phyloP scores from a whole-genome alignment of 2,888 invertebrate species.

The Cerastis leucographa region DNA sequence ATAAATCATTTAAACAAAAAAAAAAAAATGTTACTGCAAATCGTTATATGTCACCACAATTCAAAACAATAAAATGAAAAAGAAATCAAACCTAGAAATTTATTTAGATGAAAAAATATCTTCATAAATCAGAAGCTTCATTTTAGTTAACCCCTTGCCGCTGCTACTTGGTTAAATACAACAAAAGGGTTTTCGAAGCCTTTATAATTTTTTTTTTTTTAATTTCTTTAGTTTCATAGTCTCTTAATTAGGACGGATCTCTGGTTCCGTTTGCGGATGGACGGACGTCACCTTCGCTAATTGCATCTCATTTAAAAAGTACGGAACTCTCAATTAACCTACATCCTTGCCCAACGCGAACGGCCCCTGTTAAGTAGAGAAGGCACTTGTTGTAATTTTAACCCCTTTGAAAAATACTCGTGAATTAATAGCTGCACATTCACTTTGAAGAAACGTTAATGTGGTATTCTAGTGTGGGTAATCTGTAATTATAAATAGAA shows the following conservation, averaged over 20 bases:
- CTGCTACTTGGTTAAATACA: background rate
- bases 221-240: conserved; percentile 53
- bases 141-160: background rate
- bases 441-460: conserved; percentile 56
- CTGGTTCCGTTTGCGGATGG: conserved; percentile 73
- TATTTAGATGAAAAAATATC: background rate
- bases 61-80: too few species aligned
- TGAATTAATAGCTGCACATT: conserved; percentile 46
- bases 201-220: conserved; percentile 53
- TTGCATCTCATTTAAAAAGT: conserved; percentile 84
- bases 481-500: conserved; percentile 20
- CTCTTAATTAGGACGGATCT: conserved; percentile 79
- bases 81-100: background rate
- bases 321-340: conserved; percentile 80
- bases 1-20: too few species aligned
- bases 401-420: conserved; percentile 42
- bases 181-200: conserved; percentile 34
- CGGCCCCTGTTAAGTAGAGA: conserved; percentile 50
- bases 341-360: conserved; percentile 73
- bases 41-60: too few species aligned
- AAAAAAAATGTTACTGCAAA: too few species aligned
- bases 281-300: conserved; percentile 77
- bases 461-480: conserved; percentile 1
- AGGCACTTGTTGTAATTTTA: conserved; percentile 49
- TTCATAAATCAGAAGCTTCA: background rate